phyloP scores from a whole-genome alignment of 2,113 vertebrate genomes.

The Myotis lucifugus region DNA sequence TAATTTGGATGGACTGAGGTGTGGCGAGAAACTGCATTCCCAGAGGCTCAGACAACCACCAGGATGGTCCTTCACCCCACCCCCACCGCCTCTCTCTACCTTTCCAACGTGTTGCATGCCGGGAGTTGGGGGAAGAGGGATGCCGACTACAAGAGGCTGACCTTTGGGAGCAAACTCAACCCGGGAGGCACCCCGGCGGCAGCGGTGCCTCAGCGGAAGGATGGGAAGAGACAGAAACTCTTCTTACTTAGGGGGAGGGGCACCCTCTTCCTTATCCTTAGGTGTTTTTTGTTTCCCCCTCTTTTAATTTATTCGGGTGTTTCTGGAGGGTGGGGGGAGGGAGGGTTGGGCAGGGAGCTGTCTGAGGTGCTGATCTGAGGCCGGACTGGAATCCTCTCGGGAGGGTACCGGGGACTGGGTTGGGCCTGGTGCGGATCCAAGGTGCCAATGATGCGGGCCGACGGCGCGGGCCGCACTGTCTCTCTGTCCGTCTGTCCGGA shows the following conservation, averaged over 20 bases:
- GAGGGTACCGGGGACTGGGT: conserved; percentile 78
- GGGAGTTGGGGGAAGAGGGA: conserved; percentile 53
- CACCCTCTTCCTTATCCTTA: conserved; percentile 54
- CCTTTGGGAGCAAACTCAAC: conserved; percentile 59
- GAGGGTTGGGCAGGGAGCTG: conserved; percentile 83
- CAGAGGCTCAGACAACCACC: conserved; percentile 20
- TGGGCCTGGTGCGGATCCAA: conserved; percentile 80
- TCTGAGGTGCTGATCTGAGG: conserved; percentile 89
- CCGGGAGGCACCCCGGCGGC: conserved; percentile 37
- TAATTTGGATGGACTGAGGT: conserved; percentile 51
- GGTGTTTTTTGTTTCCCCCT: conserved; percentile 25
- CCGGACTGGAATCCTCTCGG: conserved; percentile 64
- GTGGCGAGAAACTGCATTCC: conserved; percentile 57
- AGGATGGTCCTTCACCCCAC: conserved; percentile 47
- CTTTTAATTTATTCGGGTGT: conserved; percentile 78
- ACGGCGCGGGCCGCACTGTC: conserved; percentile 69
- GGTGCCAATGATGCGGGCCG: conserved; percentile 88
- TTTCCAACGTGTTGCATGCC: conserved; percentile 79
- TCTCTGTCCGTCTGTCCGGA: conserved; percentile 74
- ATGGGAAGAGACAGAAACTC: conserved; percentile 58
- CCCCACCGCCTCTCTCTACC: conserved; percentile 58
- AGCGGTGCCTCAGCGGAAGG: neutral
- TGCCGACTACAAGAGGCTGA: conserved; percentile 50
- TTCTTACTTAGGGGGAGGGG: conserved; percentile 44
- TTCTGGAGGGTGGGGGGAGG: conserved; percentile 69